phyloP scores from a whole-genome alignment of 2,888 invertebrate genomes.

The Megalurothrips usitatus region DNA sequence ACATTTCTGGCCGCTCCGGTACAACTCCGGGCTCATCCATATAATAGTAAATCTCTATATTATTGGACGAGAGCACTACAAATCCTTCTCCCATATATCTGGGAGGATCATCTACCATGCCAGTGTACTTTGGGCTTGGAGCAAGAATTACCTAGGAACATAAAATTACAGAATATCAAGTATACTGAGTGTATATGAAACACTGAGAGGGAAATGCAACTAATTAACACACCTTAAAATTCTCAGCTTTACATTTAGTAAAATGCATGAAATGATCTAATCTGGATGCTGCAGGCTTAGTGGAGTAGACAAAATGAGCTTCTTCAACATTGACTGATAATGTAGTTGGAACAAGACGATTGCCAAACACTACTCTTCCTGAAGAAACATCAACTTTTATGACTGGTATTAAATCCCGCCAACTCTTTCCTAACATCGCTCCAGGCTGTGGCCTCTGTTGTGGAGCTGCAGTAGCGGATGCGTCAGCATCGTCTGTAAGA shows the following conservation, averaged over 20 bases:
- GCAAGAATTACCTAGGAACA: slow-evolving; percentile 70
- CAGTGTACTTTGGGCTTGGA: slow-evolving; percentile 92
- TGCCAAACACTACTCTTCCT: slow-evolving; percentile 91
- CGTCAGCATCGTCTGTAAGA: neutral
- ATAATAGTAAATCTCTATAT: slow-evolving; percentile 91
- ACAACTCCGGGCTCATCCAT: slow-evolving; percentile 92
- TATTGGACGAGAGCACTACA: slow-evolving; percentile 92
- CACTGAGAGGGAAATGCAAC: slow-evolving; percentile 24
- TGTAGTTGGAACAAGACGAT: slow-evolving; percentile 88
- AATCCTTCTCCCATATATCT: slow-evolving; percentile 98
- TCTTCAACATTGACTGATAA: slow-evolving; percentile 89
- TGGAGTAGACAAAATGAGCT: slow-evolving; percentile 89
- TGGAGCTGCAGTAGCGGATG: neutral
- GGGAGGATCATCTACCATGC: slow-evolving; percentile 90
- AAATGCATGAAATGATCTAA: slow-evolving; percentile 95
- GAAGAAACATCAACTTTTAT: slow-evolving; percentile 91
- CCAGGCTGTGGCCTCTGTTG: slow-evolving; percentile 48
- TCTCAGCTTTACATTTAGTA: slow-evolving; percentile 89
- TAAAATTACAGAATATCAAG: slow-evolving; percentile 27
- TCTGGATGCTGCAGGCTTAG: slow-evolving; percentile 89
- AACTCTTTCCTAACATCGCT: slow-evolving; percentile 80
- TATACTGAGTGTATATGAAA: slow-evolving; percentile 25
- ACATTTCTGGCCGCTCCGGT: slow-evolving; percentile 84
- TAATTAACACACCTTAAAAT: slow-evolving; percentile 60
- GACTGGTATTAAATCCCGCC: slow-evolving; percentile 94